phyloP scores from a whole-genome alignment of 2,113 vertebrate genomes.

The Limnothrissa miodon region DNA sequence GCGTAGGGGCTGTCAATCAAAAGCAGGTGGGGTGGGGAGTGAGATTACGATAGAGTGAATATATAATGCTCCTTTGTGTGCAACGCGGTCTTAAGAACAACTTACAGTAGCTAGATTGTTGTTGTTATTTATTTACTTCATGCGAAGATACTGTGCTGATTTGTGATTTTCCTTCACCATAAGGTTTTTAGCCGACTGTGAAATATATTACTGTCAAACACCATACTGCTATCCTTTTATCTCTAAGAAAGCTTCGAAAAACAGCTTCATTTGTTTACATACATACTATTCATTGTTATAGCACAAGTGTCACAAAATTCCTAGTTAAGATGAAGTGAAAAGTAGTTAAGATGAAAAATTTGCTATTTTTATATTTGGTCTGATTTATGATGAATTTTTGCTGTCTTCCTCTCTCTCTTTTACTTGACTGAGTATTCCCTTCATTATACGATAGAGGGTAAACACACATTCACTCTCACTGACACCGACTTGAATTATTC shows the following conservation, averaged over 20 bases:
- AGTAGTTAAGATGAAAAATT: too few relatives aligned
- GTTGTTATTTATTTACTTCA: too few relatives aligned
- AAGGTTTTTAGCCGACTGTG: too few relatives aligned
- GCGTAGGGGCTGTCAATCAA: slow-evolving; percentile 78
- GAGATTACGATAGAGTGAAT: not conserved
- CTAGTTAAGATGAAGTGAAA: too few relatives aligned
- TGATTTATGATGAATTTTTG: not conserved
- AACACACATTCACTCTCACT: slow-evolving; percentile 16
- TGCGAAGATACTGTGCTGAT: not conserved
- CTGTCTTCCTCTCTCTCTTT: not conserved
- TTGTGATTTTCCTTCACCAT: not conserved
- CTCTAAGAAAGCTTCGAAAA: too few relatives aligned
- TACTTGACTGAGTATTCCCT: not conserved
- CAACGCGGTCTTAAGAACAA: too few relatives aligned
- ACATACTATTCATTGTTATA: too few relatives aligned
- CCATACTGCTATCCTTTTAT: too few relatives aligned
- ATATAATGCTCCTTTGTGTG: not conserved
- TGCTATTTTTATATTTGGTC: not conserved
- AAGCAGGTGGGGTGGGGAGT: not conserved
- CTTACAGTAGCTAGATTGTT: too few relatives aligned
- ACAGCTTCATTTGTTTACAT: too few relatives aligned
- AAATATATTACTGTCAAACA: too few relatives aligned
- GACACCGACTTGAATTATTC: not conserved
- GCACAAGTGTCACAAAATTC: too few relatives aligned
- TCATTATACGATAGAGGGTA: not conserved